A percentile compares a stretch with the other conserved stretches of the same genome.
Conservation (phyloP, 2,113 vertebrate genomes). For the Barnardius zonarius region DNA sequence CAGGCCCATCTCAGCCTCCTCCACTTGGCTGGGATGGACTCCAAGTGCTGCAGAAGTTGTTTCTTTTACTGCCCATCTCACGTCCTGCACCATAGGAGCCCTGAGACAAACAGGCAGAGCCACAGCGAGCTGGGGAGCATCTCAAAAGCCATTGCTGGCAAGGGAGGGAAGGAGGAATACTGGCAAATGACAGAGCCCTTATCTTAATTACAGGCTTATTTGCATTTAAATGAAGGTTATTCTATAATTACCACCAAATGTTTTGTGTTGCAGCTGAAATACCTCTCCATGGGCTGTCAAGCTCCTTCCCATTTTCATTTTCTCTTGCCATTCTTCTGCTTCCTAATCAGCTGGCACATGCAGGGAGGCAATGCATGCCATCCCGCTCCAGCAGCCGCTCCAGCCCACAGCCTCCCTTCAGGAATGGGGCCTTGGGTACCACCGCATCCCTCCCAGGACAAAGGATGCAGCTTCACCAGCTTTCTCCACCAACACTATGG, state of each 20-base stretch:
- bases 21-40: conserved; percentile 40
- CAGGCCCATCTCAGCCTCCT: neutral
- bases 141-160: conserved; percentile 67
- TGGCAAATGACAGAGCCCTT: conserved; percentile 79
- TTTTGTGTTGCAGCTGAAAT: conserved; percentile 81
- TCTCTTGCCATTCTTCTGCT: conserved; percentile 73
- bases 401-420: neutral
- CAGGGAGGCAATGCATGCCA: conserved; percentile 8
- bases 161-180: conserved; percentile 28
- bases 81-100: neutral
- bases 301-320: conserved; percentile 77
- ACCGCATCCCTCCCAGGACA: neutral
- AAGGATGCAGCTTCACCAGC: neutral
- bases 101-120: conserved; percentile 47
- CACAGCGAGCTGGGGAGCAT: conserved; percentile 62
- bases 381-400: neutral
- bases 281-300: conserved; percentile 80
- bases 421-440: neutral
- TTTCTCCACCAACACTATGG: rapidly evolving
- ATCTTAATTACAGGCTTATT: conserved; percentile 86
- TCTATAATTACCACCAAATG: conserved; percentile 81
- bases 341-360: conserved; percentile 66
- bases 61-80: neutral
- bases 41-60: conserved; percentile 19
- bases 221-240: conserved; percentile 86